Evolutionary conservation across 35 echinoderm and acorn worm species (phyloP).

Genomic region (Heliocidaris tuberculata): DNA sequence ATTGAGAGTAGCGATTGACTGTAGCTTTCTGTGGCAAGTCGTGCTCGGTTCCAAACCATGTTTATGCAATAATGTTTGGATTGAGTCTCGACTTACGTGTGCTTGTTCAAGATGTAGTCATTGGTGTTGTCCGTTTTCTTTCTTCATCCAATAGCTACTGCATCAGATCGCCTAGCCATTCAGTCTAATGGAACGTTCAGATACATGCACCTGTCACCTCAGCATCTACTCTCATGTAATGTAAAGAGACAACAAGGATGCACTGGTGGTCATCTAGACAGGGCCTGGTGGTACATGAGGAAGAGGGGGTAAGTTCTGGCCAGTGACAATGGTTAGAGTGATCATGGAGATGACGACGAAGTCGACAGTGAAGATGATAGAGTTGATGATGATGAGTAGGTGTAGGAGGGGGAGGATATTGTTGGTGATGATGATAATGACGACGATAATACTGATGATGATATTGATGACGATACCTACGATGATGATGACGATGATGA

Average conservation of each 20-base stretch:
- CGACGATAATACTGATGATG: too few species aligned
- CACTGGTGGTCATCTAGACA: slow-evolving; percentile 85
- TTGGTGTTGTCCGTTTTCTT: not conserved
- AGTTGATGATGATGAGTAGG: not conserved
- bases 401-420: too few species aligned
- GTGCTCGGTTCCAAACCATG: too few species aligned
- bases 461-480: too few species aligned
- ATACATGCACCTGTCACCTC: slow-evolving; percentile 71
- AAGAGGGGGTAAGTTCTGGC: slow-evolving; percentile 73
- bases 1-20: too few species aligned
- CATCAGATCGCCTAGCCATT: slow-evolving; percentile 88
- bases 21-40: too few species aligned
- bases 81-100: too few species aligned
- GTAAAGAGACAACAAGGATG: slow-evolving; percentile 87
- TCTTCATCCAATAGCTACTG: slow-evolving; percentile 65
- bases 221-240: slow-evolving; percentile 93
- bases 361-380: not conserved
- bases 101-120: too few species aligned
- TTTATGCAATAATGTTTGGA: too few species aligned
- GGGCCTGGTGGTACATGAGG: slow-evolving; percentile 94
- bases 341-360: not conserved
- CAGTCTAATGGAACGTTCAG: slow-evolving; percentile 89
- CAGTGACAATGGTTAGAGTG: too few species aligned
- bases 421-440: not conserved
- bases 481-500: too few species aligned